These are phyloP conservation scores for Erannis defoliaria DNA, from an alignment of 2,888 invertebrate species.

Conservation along the genomic window DNA sequence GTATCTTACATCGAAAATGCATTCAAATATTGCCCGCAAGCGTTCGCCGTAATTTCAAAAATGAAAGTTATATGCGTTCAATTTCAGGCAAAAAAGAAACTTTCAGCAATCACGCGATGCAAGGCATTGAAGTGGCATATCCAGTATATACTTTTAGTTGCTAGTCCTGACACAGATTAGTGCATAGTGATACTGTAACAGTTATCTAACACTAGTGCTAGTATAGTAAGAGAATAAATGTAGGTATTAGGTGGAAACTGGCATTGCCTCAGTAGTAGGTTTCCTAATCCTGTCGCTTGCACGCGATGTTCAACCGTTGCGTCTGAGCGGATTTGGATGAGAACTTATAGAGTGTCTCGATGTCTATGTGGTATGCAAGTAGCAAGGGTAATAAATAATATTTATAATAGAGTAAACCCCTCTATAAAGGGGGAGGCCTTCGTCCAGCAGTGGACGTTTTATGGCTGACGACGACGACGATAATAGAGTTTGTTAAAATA, in stretches of 20 bases:
- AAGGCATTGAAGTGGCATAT: constrained; percentile 19
- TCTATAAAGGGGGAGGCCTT: too few relatives aligned
- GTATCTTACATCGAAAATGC: too few relatives aligned
- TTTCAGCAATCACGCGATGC: constrained; percentile 23
- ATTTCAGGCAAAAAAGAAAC: constrained; percentile 19
- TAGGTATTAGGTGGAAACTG: constrained; percentile 6
- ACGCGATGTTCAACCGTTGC: constrained; percentile 45
- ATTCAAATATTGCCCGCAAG: neutral
- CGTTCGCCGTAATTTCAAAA: constrained; percentile 17
- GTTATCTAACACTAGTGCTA: constrained; percentile 8
- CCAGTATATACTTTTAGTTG: constrained; percentile 5
- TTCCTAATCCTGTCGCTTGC: constrained; percentile 48
- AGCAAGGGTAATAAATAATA: too few relatives aligned
- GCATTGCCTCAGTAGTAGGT: constrained; percentile 42
- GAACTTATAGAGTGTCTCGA: too few relatives aligned
- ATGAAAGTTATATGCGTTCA: constrained; percentile 17
- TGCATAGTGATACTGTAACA: neutral
- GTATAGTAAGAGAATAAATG: neutral
- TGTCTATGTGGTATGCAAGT: too few relatives aligned
- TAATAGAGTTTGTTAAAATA: too few relatives aligned
- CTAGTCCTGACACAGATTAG: constrained; percentile 14
- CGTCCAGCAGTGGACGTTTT: too few relatives aligned
- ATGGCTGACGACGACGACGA: too few relatives aligned
- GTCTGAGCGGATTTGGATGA: too few relatives aligned
- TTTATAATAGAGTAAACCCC: too few relatives aligned